Conservation (phyloP, 2,113 vertebrate genomes). For the Gasterosteus nipponicus region DNA sequence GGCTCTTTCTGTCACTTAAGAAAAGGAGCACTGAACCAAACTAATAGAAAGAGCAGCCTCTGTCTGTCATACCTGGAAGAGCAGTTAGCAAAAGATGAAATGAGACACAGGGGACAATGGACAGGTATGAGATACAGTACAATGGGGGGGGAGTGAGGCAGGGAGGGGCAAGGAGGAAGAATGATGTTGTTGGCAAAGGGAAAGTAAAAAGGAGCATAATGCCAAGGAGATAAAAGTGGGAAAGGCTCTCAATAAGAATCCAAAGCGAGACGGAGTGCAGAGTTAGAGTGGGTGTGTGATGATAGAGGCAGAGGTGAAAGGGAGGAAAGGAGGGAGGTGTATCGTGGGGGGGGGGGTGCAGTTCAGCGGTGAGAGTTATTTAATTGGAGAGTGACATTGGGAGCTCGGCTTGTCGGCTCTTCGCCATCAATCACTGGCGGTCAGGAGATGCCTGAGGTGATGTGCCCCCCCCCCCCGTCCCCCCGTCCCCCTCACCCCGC, state of each 20-base stretch:
- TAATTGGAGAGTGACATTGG: conserved; percentile 82
- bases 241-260: conserved; percentile 37
- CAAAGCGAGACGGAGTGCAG: conserved; percentile 39
- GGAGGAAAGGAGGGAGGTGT: conserved; percentile 59
- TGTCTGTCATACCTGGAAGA: conserved; percentile 78
- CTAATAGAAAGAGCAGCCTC: conserved; percentile 81
- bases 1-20: conserved; percentile 21
- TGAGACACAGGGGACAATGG: conserved; percentile 31
- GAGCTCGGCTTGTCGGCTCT: conserved; percentile 65
- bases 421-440: conserved; percentile 58
- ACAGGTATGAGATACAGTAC: neutral
- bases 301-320: conserved; percentile 50
- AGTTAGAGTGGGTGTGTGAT: conserved; percentile 19
- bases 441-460: conserved; percentile 72
- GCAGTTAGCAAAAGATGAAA: conserved; percentile 56
- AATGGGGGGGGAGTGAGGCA: neutral
- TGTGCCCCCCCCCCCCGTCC: conserved; percentile 37
- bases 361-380: conserved; percentile 78
- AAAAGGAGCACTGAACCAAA: conserved; percentile 69
- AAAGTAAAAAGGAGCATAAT: conserved; percentile 25
- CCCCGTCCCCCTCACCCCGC: neutral
- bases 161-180: neutral
- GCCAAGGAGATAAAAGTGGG: conserved; percentile 13
- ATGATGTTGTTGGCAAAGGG: neutral
- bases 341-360: conserved; percentile 21